Conservation (phyloP, 2,113 vertebrate species). For the Eretmochelys imbricata region DNA sequence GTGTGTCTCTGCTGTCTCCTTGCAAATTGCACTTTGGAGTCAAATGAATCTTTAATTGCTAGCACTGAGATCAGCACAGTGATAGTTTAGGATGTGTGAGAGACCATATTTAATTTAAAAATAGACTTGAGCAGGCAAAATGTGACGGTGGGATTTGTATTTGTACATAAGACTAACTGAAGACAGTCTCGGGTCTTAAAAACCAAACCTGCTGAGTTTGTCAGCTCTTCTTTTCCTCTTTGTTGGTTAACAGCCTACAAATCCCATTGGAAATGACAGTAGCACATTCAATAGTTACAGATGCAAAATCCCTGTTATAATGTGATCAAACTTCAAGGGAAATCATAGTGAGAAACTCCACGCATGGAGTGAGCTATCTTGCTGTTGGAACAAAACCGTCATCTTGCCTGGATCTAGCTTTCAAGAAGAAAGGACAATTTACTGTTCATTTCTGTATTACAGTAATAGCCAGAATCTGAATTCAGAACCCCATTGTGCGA, state of each 20-base stretch:
- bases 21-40: neutral
- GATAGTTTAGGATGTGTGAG: neutral
- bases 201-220: neutral
- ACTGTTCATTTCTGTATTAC: neutral
- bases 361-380: neutral
- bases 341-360: neutral
- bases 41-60: neutral
- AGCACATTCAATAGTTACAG: neutral
- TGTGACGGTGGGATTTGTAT: neutral
- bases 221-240: neutral
- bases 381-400: neutral
- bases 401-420: neutral
- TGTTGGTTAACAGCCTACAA: neutral
- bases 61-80: neutral
- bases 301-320: neutral
- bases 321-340: neutral
- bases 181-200: neutral
- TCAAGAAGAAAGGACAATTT: neutral
- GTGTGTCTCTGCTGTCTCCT: neutral
- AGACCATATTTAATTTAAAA: neutral
- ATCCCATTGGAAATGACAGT: neutral
- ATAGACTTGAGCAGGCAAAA: neutral
- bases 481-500: neutral
- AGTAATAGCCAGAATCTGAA: neutral
- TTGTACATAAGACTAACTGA: neutral